These are phyloP conservation scores for Paratrypauchen microcephalus DNA, from an alignment of 2,797 vertebrate genomes.

Conservation along the genomic window DNA sequence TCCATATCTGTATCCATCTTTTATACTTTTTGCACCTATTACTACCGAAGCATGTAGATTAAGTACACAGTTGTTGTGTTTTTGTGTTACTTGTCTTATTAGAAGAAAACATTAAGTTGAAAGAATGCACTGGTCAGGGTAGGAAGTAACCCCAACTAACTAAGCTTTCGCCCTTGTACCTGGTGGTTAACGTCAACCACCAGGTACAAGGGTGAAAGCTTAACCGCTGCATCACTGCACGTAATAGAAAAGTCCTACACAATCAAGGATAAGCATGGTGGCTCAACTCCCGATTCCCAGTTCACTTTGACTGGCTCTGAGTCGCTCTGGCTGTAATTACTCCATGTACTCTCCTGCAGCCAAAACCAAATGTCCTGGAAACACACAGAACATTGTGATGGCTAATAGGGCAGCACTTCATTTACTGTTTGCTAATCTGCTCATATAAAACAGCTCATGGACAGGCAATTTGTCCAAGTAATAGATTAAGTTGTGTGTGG, in stretches of 20 bases:
- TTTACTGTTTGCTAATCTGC: slow-evolving; percentile 61
- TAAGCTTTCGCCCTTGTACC: too few relatives aligned
- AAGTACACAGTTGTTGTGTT: too few relatives aligned
- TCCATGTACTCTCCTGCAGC: slow-evolving; percentile 48
- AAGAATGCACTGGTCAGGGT: too few relatives aligned
- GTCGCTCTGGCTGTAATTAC: slow-evolving; percentile 52
- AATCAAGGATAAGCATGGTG: not conserved
- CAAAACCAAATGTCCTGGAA: slow-evolving; percentile 41
- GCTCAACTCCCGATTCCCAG: slow-evolving; percentile 30
- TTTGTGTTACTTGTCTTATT: too few relatives aligned
- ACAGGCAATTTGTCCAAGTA: slow-evolving; percentile 52
- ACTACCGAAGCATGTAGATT: too few relatives aligned
- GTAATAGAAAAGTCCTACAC: not conserved
- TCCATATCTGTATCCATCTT: too few relatives aligned
- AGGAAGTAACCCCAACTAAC: too few relatives aligned
- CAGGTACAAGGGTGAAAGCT: not conserved
- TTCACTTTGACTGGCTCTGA: slow-evolving; percentile 39
- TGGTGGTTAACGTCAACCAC: too few relatives aligned
- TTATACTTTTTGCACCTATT: too few relatives aligned
- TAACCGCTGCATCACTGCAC: not conserved
- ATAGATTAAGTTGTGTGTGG: slow-evolving; percentile 38
- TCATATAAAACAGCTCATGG: slow-evolving; percentile 42
- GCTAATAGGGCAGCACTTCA: slow-evolving; percentile 57
- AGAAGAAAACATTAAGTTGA: too few relatives aligned
- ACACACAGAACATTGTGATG: slow-evolving; percentile 45